Evolutionary conservation across 2,797 vertebrate species (phyloP).

Genomic region (Enteromius paludinosus): DNA sequence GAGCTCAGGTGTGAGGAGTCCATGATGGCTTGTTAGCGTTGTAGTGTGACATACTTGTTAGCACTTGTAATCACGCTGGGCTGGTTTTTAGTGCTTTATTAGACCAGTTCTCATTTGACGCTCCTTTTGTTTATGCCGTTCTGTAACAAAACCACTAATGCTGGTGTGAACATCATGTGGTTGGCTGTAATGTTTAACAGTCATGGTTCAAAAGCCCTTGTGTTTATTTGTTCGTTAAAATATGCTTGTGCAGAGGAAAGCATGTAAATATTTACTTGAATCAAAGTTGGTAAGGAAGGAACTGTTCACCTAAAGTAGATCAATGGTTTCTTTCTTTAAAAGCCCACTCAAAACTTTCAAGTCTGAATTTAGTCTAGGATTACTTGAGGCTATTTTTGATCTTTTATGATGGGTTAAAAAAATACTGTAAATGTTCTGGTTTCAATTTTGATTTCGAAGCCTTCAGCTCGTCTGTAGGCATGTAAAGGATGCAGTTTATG

Average conservation of each 20-base stretch:
- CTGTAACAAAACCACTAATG: neutral
- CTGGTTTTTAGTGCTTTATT: neutral
- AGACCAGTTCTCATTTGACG: no score
- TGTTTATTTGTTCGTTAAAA: neutral
- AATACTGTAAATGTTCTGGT: no score
- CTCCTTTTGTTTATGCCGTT: neutral
- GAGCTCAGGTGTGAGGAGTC: conserved; percentile 6
- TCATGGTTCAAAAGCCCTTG: neutral
- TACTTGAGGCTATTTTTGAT: neutral
- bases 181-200: neutral
- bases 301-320: neutral
- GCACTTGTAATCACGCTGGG: neutral
- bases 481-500: neutral
- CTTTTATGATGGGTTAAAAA: neutral
- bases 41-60: neutral
- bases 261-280: neutral
- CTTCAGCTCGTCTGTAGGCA: neutral
- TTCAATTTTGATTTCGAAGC: neutral
- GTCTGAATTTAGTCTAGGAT: neutral
- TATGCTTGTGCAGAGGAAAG: neutral
- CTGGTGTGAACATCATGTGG: neutral
- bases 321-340: neutral
- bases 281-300: neutral
- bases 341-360: neutral
- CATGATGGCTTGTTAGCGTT: neutral